Base-by-base conservation (phyloP, 2,113 vertebrate genomes). In the Ptyas mucosa region DNA sequence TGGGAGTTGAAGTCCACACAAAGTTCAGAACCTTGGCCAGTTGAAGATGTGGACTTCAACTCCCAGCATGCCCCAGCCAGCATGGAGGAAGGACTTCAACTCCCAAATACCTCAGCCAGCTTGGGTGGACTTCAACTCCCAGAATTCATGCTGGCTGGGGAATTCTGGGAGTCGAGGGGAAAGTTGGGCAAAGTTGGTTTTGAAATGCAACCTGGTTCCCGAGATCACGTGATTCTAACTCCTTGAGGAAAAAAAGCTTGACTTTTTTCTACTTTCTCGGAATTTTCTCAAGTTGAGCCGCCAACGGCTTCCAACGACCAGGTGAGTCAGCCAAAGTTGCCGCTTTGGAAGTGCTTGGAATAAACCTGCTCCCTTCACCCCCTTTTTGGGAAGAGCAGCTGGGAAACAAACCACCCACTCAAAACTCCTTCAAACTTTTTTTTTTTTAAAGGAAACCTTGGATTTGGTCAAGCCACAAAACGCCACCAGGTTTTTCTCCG, bases 401-500 rank as follows among this genome's bases (percentile, higher is more conserved):
- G 0, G 18, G 7, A 12, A 46, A 1, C 81, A 21, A 61, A 11
- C n/a, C n/a, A 4, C 4, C 43, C 43, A 6, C 3, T 51, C 20
- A 26, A 34, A 57, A n/a, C 23, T 58, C 43, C 2, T 6, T 23
- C 29, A 14, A 9, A 39, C 5, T 8, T 43, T 57, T 57, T 57
- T 23, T 21, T 54, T 18, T 15, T 23, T 7, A 53, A 49, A 87
- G 26, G 43, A 86, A 26, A 10, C 3, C 81, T 57, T 18, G 3
- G 3, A 34, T 4, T 21, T 24, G 11, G 15, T 43, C 9, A 11
- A 49, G 2, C 53, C 64, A 43, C 34, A 43, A 85, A 46, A 49
- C 29, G 1, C 20, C 26, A 85, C 20, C 24, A 21, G 9, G 39
- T 39, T 49, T 49, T 24, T 15, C 46, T 26, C 18, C 2, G 0